Conservation (phyloP, 2,797 vertebrate species). For the Microtus obscurus region DNA sequence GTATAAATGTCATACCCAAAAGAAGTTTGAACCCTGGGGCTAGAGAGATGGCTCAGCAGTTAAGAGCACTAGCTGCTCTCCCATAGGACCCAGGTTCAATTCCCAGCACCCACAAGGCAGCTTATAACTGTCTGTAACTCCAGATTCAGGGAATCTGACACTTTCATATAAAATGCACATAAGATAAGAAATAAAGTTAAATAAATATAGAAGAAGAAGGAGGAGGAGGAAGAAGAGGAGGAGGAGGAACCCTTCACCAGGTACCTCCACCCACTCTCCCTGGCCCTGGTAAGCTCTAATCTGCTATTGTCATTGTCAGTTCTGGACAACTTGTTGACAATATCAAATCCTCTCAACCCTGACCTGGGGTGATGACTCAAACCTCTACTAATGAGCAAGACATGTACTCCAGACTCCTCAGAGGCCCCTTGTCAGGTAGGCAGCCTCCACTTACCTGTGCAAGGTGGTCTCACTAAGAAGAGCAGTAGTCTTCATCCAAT, state of each 20-base stretch:
- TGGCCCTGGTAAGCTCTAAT: not conserved
- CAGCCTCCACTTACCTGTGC: not conserved
- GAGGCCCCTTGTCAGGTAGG: not conserved
- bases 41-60: too few species aligned
- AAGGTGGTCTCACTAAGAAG: not conserved
- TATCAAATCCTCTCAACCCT: not conserved
- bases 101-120: too few species aligned
- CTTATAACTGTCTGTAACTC: too few species aligned
- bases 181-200: too few species aligned
- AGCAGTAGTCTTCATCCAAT: not conserved
- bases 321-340: not conserved
- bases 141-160: too few species aligned
- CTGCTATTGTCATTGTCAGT: not conserved
- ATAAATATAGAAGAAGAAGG: too few species aligned
- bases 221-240: fast-evolving
- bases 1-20: not conserved
- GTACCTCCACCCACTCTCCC: not conserved
- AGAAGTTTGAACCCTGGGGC: not conserved
- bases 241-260: not conserved
- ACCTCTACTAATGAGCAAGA: not conserved
- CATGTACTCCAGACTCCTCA: not conserved
- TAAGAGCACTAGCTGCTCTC: too few species aligned
- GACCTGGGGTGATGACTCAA: not conserved
- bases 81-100: too few species aligned
- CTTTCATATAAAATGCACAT: too few species aligned